Percentiles rank a stretch among this genome's conserved stretches.
Evolutionary conservation across 2,797 vertebrate genomes (phyloP).

Genomic region (Protonibea diacanthus): DNA sequence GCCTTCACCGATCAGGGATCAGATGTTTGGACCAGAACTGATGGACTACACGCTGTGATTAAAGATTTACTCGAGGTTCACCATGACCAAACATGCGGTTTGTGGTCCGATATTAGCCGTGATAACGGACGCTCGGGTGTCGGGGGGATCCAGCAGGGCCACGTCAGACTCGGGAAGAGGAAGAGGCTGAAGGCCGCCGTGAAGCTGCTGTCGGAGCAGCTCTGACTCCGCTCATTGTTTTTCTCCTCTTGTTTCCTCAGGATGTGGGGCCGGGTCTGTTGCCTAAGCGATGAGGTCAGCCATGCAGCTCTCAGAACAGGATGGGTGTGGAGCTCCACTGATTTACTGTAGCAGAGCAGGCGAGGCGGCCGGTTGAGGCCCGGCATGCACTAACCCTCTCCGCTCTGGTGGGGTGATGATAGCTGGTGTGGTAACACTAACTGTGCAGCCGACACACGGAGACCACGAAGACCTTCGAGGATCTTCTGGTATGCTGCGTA

Average conservation of each 20-base stretch:
- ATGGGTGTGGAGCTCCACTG: slow-evolving; percentile 82
- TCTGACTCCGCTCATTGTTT: slow-evolving; percentile 79
- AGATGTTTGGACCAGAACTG: too few relatives aligned
- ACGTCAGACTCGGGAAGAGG: slow-evolving; percentile 15
- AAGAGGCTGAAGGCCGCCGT: slow-evolving; percentile 20
- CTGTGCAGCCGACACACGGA: slow-evolving; percentile 65
- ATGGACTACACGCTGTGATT: too few relatives aligned
- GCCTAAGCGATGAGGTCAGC: slow-evolving; percentile 84
- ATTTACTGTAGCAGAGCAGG: slow-evolving; percentile 73
- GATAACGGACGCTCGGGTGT: too few relatives aligned
- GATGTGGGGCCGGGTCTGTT: slow-evolving; percentile 82
- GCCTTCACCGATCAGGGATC: too few relatives aligned
- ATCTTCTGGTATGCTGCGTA: slow-evolving; percentile 67
- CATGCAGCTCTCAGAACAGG: slow-evolving; percentile 75
- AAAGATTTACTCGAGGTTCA: too few relatives aligned
- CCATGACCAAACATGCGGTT: too few relatives aligned
- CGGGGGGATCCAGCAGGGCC: too few relatives aligned
- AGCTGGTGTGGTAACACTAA: slow-evolving; percentile 76
- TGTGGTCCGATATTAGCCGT: too few relatives aligned
- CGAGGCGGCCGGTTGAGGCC: slow-evolving; percentile 56
- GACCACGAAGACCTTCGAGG: slow-evolving; percentile 68
- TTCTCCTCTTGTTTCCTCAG: slow-evolving; percentile 82
- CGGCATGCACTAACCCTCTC: slow-evolving; percentile 65
- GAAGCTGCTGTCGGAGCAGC: slow-evolving; percentile 46
- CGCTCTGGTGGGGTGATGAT: slow-evolving; percentile 70